These are phyloP conservation scores for Rhynchonema sp. DNA, from an alignment of 2,888 invertebrate genomes.

Conservation along the genomic window DNA sequence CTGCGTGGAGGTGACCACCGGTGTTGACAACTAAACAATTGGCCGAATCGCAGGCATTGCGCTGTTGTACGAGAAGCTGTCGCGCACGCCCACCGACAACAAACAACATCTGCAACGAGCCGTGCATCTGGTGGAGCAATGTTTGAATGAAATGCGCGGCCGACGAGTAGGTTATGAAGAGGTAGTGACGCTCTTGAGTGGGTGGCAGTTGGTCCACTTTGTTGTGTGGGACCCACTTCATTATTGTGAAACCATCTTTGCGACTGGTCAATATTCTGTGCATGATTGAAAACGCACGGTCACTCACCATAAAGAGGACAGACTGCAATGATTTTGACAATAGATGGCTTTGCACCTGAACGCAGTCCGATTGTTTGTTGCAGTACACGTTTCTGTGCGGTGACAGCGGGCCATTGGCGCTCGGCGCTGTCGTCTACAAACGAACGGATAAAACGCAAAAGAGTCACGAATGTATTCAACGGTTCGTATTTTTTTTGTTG, in stretches of 20 bases:
- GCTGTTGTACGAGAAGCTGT: too few species aligned
- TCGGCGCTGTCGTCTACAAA: slow-evolving; percentile 33
- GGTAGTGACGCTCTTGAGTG: background rate
- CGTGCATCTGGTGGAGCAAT: too few species aligned
- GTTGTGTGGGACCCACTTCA: background rate
- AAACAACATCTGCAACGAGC: too few species aligned
- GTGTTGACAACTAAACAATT: too few species aligned
- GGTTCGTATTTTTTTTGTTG: too few species aligned
- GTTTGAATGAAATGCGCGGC: background rate
- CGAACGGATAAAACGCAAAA: background rate
- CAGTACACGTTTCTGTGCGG: slow-evolving; percentile 45
- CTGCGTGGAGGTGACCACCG: too few species aligned
- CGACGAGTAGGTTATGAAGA: background rate
- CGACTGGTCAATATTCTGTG: background rate
- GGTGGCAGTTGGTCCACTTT: background rate
- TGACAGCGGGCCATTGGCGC: slow-evolving; percentile 45
- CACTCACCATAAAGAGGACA: background rate
- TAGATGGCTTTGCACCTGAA: background rate
- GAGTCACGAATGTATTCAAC: background rate
- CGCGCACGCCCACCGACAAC: too few species aligned
- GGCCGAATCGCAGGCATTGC: too few species aligned
- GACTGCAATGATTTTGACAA: background rate
- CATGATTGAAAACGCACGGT: background rate
- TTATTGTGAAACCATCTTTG: background rate
- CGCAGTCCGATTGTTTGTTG: background rate